Base-by-base conservation (phyloP, 2,113 vertebrate genomes). In the Oreochromis tanganicae region DNA sequence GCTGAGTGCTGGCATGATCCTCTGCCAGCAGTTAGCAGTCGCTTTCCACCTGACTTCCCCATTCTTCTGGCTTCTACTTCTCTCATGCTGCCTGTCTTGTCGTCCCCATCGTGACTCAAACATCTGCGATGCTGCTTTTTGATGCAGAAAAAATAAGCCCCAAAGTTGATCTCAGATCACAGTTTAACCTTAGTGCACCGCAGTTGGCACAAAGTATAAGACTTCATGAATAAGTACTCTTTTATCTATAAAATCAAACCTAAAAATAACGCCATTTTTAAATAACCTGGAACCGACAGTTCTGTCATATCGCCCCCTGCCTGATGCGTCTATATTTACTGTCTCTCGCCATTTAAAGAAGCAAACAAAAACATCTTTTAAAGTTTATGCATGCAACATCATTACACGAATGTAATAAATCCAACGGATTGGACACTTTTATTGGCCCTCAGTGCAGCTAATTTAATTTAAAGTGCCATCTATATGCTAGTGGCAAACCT, bases 31-130 rank as follows among this genome's bases (percentile, higher is more conserved):
- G 85, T 87, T 88, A 91, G 75, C 63, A 8, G 81, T 84, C 54
- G 59, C 89, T 88, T 95, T 95, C 87, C 92, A 94, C 81, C 89
- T 90, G 80, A 92, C 93, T 86, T 87, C 87, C 73, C 27, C 82
- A 27, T 82, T 87, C 63, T 80, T 21, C 78, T 61, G 84, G 59
- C 82, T 85, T 84, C 73, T 61, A 83, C 84, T 86, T 89, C 68
- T 87, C 52, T 85, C 91, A 36, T 86, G 61, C 79, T 32, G 36
- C 68, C 81, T 55, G 84, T 91, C 71, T 87, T 84, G 52, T 93
- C 68, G 79, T 88, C 52, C 75, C 78, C 11, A 29, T 55, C 13
- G 19, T 86, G 84, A 87, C 85, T 83, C 46, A 34, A 75, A 50
- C 75, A 41, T 83, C 19, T 82, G 84, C 13, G 8, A 24, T 54